Evolutionary conservation across 2,888 invertebrate species (phyloP), one percentile per base, ranked within the genome.

Genomic region (Conomelus anceps): DNA sequence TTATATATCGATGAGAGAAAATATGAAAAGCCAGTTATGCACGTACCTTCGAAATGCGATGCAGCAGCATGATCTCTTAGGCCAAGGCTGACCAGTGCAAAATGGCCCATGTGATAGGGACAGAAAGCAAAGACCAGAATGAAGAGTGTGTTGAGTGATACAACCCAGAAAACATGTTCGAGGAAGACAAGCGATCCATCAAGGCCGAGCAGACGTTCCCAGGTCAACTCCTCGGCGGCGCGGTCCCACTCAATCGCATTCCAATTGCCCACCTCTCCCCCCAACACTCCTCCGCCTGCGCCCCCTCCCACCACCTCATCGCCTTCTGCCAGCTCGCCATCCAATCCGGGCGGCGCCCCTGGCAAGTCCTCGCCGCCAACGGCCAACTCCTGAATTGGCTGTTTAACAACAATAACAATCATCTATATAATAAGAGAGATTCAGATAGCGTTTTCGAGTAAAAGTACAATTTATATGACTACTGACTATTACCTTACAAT

Each of bases 151-250:
- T 99, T 99, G 26, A 99, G 94, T 0, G 99, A 98, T 22, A 99
- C 98, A 23, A 99, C 99, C 99, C 99, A 99, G 93, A 99, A 99
- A 0, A 99, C 99, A 94, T 99, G 99, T 93, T 99, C 99, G 89
- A 99, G 94, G 93, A 99, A 99, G 87, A 99, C 97, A 92, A 99
- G 95, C 0, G 99, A 99, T 0, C 99, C 99, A 93, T 99, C 99
- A 13, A 99, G 94, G 0, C 99, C 99, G 0, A 99, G 94, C 7
- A 99, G 94, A 91, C 99, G 95, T 93, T 99, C 99, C 99, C 99
- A 99, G 0, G 99, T 99, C 24, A 99, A 94, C 93, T 99, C 99
- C 92, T 99, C 99, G 17, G 98, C 98, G 0, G 98, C 98, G 91
- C 99, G 95, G 93, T 99, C 99, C 99, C 99, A 99, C 92, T 99